Percentiles rank a stretch among this genome's conserved stretches.
Conservation (phyloP, 30 jellyfish, hydroid and myxozoan species). For the Cassiopea xamachana region DNA sequence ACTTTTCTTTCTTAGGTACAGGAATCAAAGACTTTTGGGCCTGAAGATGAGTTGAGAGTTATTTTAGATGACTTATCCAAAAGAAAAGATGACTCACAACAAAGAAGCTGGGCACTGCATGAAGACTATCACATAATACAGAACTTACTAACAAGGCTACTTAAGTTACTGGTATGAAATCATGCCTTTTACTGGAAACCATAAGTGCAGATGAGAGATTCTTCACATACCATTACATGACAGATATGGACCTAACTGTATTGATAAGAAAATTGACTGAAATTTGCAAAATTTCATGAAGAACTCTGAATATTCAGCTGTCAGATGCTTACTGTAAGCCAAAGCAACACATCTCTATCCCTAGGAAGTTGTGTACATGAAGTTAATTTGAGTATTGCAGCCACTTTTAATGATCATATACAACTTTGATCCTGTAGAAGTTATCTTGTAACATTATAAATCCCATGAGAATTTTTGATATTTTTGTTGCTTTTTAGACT, state of each 20-base stretch:
- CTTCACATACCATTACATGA: too few species aligned
- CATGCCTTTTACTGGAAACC: not conserved
- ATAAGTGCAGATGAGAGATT: not conserved
- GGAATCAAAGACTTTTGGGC: conserved; percentile 50
- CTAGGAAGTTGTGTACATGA: too few species aligned
- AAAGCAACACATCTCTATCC: too few species aligned
- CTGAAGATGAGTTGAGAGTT: conserved; percentile 59
- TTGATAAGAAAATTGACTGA: too few species aligned
- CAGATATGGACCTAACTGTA: too few species aligned
- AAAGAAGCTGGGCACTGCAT: conserved; percentile 89
- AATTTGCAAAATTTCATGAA: too few species aligned
- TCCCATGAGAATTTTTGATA: not conserved
- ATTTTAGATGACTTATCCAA: conserved; percentile 69
- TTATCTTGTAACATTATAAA: not conserved
- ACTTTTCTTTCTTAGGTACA: not conserved
- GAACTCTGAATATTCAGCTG: too few species aligned
- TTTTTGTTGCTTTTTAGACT: conserved; percentile 32
- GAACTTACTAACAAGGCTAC: conserved; percentile 42
- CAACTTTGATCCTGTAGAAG: too few species aligned
- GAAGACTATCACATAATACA: conserved; percentile 79
- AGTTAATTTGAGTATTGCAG: too few species aligned
- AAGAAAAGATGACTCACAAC: conserved; percentile 86
- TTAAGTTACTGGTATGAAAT: conserved; percentile 54
- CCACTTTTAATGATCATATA: too few species aligned
- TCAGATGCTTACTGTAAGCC: too few species aligned